phyloP scores from a whole-genome alignment of 2,797 vertebrate genomes.

The Coendou prehensilis region DNA sequence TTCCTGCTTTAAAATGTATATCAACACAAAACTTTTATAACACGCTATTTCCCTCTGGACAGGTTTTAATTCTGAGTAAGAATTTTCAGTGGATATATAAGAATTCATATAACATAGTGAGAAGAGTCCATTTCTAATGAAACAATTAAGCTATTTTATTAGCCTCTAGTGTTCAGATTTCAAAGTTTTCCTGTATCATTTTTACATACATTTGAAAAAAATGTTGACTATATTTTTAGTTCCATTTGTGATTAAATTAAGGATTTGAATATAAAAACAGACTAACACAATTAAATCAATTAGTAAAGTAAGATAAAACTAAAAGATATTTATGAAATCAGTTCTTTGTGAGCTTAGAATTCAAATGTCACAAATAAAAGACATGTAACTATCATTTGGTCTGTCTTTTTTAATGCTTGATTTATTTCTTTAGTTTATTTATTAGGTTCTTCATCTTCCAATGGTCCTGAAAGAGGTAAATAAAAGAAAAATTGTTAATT shows the following conservation, averaged over 20 bases:
- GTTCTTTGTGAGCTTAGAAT: slow-evolving; percentile 68
- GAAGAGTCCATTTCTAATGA: slow-evolving; percentile 80
- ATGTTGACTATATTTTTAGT: slow-evolving; percentile 75
- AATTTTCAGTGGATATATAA: slow-evolving; percentile 34
- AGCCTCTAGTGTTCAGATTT: slow-evolving; percentile 63
- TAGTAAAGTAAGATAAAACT: slow-evolving; percentile 73
- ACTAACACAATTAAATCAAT: slow-evolving; percentile 69
- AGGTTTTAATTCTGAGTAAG: slow-evolving; percentile 65
- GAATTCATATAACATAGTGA: slow-evolving; percentile 73
- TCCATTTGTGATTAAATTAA: slow-evolving; percentile 79
- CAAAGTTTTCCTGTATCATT: slow-evolving; percentile 60
- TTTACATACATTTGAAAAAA: slow-evolving; percentile 65
- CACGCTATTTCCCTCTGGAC: slow-evolving; percentile 51
- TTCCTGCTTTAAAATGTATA: slow-evolving; percentile 75
- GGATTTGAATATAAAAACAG: slow-evolving; percentile 56
- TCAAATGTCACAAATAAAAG: slow-evolving; percentile 83
- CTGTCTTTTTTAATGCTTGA: slow-evolving; percentile 44
- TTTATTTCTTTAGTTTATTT: slow-evolving; percentile 67
- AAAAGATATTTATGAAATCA: slow-evolving; percentile 79
- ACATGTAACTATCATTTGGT: slow-evolving; percentile 26
- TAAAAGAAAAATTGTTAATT: slow-evolving; percentile 22
- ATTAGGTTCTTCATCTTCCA: slow-evolving; percentile 11
- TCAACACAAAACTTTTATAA: slow-evolving; percentile 70
- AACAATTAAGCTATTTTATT: slow-evolving; percentile 63
- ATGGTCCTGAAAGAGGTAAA: background rate